Evolutionary conservation across 2,888 invertebrate species (phyloP), one percentile per base, ranked within the genome.

Genomic region (Adelphocoris suturalis): DNA sequence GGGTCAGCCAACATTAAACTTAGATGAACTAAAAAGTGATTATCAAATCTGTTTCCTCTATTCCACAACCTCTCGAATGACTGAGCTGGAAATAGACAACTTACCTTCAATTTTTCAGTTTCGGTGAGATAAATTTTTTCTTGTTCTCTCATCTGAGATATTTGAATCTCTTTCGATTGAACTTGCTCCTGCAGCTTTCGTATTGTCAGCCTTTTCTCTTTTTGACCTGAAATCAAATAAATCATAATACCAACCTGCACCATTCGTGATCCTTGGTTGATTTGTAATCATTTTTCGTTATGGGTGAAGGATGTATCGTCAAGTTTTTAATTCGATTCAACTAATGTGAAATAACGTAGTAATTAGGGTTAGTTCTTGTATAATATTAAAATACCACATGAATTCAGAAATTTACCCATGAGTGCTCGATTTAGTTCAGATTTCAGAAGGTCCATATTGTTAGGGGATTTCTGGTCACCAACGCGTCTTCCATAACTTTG

Each of bases 371-470:
- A n/a, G n/a, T n/a, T n/a, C n/a, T n/a, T n/a, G n/a, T 37, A 37
- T 7, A 7, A 37, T 37, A 37, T 37, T 7, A 37, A 37, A 37
- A 37, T 37, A 37, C 2, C 3, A 37, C 2, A 37, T 37, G 37
- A 37, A 4, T 37, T 37, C 37, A 37, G 37, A 37, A 4, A 37
- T 37, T 55, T 75, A 91, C 91, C 91, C 16, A 91, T 57, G 12
- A 92, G 75, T 0, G 92, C 91, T 61, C 92, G 80, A 78, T 91
- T 91, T 61, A 92, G 89, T 88, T 92, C 92, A 55, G 90, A 90
- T 86, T 91, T 91, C 52, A 91, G 89, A 82, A 91, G 91, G 47
- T 78, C 68, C 13, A 87, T 86, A 37, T 89, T 89, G 68, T 57
- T 82, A 11, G 13, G 13, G n/a, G 82, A 82, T 55, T 88, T 88